Conservation (phyloP, 2,113 vertebrate species). For the Eclectus roratus region DNA sequence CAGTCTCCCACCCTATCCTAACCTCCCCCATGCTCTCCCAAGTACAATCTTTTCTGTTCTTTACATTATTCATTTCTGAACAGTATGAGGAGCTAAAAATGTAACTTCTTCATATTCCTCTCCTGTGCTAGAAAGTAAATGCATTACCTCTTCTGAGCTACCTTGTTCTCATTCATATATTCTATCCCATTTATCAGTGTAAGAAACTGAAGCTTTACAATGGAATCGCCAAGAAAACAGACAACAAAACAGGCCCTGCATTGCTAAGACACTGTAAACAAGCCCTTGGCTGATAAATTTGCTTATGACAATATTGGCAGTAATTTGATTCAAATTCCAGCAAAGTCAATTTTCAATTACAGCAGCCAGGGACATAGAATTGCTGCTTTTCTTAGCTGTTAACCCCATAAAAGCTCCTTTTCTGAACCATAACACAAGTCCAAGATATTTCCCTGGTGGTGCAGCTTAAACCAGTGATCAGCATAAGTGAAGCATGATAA, state of each 20-base stretch:
- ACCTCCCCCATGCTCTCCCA: neutral
- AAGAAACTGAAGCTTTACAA: constrained; percentile 34
- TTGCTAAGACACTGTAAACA: constrained; percentile 34
- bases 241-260: neutral
- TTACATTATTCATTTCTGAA: neutral
- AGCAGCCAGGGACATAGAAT: neutral
- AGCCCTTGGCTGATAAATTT: constrained; percentile 4
- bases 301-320: constrained; percentile 42
- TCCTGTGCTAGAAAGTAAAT: neutral
- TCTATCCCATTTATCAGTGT: constrained; percentile 6
- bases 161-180: constrained; percentile 6
- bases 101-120: neutral
- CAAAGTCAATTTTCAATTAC: constrained; percentile 34
- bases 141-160: neutral
- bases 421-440: neutral
- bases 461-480: constrained; percentile 36
- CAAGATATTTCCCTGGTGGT: constrained; percentile 44
- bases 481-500: constrained; percentile 81
- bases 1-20: neutral
- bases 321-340: constrained; percentile 34
- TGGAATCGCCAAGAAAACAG: neutral
- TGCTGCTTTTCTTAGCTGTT: constrained; percentile 33
- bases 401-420: constrained; percentile 42
- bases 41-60: neutral
- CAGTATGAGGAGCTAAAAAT: neutral